Conservation (phyloP, 2,888 invertebrate species). For the Agonum fuliginosum region DNA sequence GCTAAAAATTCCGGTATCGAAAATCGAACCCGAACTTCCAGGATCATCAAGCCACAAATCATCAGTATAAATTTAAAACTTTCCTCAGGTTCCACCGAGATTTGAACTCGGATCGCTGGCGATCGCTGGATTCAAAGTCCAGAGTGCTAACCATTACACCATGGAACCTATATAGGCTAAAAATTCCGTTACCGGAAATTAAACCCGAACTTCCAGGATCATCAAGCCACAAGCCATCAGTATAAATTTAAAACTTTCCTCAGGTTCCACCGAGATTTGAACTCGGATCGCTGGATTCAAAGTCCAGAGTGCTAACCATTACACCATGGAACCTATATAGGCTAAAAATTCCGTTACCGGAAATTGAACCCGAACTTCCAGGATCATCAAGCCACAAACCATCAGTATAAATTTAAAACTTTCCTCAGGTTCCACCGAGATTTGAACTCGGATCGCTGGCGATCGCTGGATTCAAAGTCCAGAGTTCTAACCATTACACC, state of each 20-base stretch:
- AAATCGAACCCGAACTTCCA: too few relatives aligned
- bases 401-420: slow-evolving; percentile 16
- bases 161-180: slow-evolving; percentile 77
- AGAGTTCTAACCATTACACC: too few relatives aligned
- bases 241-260: not conserved
- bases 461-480: too few relatives aligned
- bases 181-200: too few relatives aligned
- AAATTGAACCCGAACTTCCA: too few relatives aligned
- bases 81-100: slow-evolving; percentile 81
- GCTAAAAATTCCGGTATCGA: too few relatives aligned
- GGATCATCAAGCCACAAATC: too few relatives aligned
- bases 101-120: slow-evolving; percentile 88
- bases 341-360: too few relatives aligned
- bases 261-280: slow-evolving; percentile 86
- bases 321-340: slow-evolving; percentile 86
- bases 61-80: slow-evolving; percentile 9
- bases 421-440: slow-evolving; percentile 81
- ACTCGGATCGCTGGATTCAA: slow-evolving; percentile 88
- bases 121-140: slow-evolving; percentile 88
- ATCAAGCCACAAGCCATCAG: too few relatives aligned
- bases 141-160: slow-evolving; percentile 88
- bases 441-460: slow-evolving; percentile 88
- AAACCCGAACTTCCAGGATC: too few relatives aligned
- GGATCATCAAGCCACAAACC: too few relatives aligned
- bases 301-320: slow-evolving; percentile 88